phyloP scores from a whole-genome alignment of 2,888 invertebrate genomes.

The Ormyrus thymus region DNA sequence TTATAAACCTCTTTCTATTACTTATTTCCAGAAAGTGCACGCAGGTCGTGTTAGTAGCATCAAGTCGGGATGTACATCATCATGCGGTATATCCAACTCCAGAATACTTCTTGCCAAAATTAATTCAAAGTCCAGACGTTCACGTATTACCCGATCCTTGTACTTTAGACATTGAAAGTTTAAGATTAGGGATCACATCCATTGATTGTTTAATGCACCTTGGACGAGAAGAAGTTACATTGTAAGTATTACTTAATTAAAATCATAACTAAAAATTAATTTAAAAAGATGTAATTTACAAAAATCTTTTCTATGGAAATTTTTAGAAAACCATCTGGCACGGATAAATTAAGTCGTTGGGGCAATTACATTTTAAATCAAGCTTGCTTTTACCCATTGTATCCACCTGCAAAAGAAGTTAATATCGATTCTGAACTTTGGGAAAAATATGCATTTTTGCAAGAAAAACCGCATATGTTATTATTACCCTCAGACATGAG shows the following conservation, averaged over 20 bases:
- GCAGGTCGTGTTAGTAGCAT: conserved; percentile 85
- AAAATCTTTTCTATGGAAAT: neutral
- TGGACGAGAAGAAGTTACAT: conserved; percentile 85
- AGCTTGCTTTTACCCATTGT: conserved; percentile 88
- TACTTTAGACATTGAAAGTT: conserved; percentile 84
- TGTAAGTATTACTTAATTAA: conserved; percentile 76
- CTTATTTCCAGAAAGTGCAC: conserved; percentile 78
- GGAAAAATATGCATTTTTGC: conserved; percentile 83
- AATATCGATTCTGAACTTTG: conserved; percentile 84
- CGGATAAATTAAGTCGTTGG: conserved; percentile 85
- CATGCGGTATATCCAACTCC: conserved; percentile 90
- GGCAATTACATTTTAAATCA: conserved; percentile 86
- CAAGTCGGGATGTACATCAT: conserved; percentile 86
- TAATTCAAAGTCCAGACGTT: conserved; percentile 78
- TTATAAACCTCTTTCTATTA: conserved; percentile 14
- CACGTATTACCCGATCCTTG: conserved; percentile 88
- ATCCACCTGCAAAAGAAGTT: conserved; percentile 82
- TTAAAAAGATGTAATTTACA: neutral
- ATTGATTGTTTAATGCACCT: conserved; percentile 90
- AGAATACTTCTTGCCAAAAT: conserved; percentile 79
- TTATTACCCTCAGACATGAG: conserved; percentile 90
- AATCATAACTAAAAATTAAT: conserved; percentile 5
- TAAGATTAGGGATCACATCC: conserved; percentile 87
- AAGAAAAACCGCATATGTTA: conserved; percentile 86
- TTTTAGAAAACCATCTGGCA: conserved; percentile 74